A percentile compares a stretch with the other conserved stretches of the same genome.
phyloP scores from a whole-genome alignment of 2,797 vertebrate species.

The Astyanax mexicanus region DNA sequence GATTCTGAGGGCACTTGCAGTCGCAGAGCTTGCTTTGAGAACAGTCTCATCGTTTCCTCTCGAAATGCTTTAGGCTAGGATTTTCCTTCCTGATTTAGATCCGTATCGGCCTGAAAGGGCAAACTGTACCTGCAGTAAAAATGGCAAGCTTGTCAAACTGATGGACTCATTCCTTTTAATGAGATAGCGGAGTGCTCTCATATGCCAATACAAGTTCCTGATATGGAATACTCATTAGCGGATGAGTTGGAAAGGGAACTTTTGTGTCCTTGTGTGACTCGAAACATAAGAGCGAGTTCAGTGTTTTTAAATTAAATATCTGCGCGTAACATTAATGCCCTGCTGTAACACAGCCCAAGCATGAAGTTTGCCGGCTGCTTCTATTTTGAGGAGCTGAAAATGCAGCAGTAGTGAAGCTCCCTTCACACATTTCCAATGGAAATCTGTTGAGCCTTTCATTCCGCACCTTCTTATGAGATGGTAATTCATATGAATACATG shows the following conservation, averaged over 20 bases:
- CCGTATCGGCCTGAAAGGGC: neutral
- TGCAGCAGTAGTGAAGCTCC: neutral
- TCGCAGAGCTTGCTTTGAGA: neutral
- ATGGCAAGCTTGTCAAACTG: slow-evolving; percentile 26
- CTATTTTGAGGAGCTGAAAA: neutral
- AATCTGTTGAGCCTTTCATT: neutral
- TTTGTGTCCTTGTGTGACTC: slow-evolving; percentile 13
- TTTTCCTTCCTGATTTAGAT: slow-evolving; percentile 2
- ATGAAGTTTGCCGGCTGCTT: neutral
- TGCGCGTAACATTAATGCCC: neutral
- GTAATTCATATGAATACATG: neutral
- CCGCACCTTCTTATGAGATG: neutral
- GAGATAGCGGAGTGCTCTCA: slow-evolving; percentile 30
- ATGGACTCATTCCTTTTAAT: slow-evolving; percentile 44
- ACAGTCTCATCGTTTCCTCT: neutral
- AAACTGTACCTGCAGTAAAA: slow-evolving; percentile 16
- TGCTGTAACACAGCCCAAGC: neutral
- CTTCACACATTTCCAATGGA: neutral
- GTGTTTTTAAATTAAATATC: neutral
- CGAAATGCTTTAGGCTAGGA: neutral
- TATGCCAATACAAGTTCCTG: slow-evolving; percentile 28
- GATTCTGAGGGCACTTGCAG: neutral
- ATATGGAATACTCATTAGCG: slow-evolving; percentile 48
- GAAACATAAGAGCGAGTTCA: neutral
- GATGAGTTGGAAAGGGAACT: slow-evolving; percentile 20